These are phyloP conservation scores for Caenorhabditis sp. DNA, from an alignment of 2,888 invertebrate species.

Conservation along the genomic window DNA sequence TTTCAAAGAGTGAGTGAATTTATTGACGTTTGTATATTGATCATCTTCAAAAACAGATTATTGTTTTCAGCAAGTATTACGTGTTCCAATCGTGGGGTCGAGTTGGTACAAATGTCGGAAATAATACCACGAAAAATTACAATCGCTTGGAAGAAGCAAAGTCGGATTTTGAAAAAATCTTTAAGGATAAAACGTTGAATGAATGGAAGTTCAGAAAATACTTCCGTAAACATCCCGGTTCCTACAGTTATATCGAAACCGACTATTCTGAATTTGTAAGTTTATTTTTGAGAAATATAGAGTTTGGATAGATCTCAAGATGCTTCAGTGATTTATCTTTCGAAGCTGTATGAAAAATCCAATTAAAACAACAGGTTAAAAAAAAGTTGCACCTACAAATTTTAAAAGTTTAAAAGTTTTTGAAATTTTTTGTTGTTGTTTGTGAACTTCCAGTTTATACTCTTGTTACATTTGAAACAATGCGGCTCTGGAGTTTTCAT, in stretches of 20 bases:
- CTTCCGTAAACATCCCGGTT: conserved; percentile 80
- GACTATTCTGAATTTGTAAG: conserved; percentile 77
- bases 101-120: conserved; percentile 91
- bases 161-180: conserved; percentile 73
- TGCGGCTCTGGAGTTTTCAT: no score
- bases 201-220: conserved; percentile 78
- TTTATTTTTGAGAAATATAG: not conserved
- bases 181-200: conserved; percentile 85
- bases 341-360: no score
- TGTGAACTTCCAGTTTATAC: no score
- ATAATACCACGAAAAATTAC: conserved; percentile 70
- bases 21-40: conserved; percentile 56
- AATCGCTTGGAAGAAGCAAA: conserved; percentile 60
- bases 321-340: no score
- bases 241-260: conserved; percentile 86
- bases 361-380: no score
- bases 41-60: conserved; percentile 72
- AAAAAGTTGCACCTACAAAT: no score
- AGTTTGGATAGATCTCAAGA: no score
- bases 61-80: conserved; percentile 73
- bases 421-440: no score
- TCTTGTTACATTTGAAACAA: no score
- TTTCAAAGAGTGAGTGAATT: conserved; percentile 1
- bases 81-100: conserved; percentile 93
- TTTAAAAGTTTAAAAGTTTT: no score